Evolutionary conservation across 2,888 invertebrate genomes (phyloP), one percentile per base, ranked within the genome.

Genomic region (Dioctria rufipes): DNA sequence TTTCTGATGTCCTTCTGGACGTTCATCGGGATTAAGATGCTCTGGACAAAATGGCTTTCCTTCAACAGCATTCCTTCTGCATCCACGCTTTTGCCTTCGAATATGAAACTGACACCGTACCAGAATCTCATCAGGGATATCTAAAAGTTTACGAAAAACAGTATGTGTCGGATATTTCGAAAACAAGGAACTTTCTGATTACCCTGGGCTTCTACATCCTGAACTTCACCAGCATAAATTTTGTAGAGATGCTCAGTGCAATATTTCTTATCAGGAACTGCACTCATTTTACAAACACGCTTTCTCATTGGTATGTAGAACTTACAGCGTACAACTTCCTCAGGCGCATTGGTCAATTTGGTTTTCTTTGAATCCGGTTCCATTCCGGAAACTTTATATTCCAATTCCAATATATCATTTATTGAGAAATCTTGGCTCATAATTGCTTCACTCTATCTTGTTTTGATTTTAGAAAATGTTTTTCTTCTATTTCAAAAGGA

Each of bases 251-350:
- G 25, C 25, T 25, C 25, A 25, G 25, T 25, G 86, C 95, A 95
- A 86, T 91, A 95, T 81, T 91, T 89, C 37, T 91, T 91, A 0
- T 93, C 94, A 11, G 91, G 90, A 82, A 92, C 92, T 4, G 94
- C 92, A 0, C 93, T 92, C 94, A 95, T 95, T 84, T 94, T 93
- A 86, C 95, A 95, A 83, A 91, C 91, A 3, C 95, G 91, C 85
- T 94, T 94, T 85, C 95, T 95, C 42, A 94, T 90, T 51, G 90
- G 85, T 0, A 95, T 93, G 86, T 92, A 95, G 88, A 91, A 92
- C 80, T 92, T 91, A 84, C 94, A 94, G 83, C 90, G 40, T 1
- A 3, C 66, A 2, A 37, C 8, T 11, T 69, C 49, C 25, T 4
- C 4, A 43, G 37, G 9, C 6, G 40, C 39, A 11, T 58, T 46